phyloP scores from a whole-genome alignment of 2,888 invertebrate genomes.

The Tinea pellionella region DNA sequence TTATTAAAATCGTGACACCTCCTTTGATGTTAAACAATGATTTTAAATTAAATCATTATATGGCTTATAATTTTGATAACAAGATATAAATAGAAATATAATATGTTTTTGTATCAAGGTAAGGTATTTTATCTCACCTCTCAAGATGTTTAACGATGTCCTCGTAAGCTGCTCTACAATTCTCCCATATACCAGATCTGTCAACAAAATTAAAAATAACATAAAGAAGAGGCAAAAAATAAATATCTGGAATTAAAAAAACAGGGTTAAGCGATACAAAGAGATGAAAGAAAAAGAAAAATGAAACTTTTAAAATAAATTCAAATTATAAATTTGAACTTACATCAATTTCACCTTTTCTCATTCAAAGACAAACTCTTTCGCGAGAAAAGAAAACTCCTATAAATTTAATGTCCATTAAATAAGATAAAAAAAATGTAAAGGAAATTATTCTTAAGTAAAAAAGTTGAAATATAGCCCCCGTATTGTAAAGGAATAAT shows the following conservation, averaged over 20 bases:
- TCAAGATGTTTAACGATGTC: conserved; percentile 95
- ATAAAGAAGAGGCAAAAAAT: conserved; percentile 36
- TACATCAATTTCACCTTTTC: conserved; percentile 12
- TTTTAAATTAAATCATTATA: not conserved
- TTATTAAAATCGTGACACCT: conserved; percentile 14
- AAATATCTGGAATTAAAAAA: conserved; percentile 32
- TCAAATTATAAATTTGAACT: conserved; percentile 8
- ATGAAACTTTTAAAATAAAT: conserved; percentile 17
- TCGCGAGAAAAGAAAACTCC: conserved; percentile 5
- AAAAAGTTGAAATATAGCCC: conserved; percentile 51
- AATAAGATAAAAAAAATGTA: conserved; percentile 29
- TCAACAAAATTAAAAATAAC: conserved; percentile 40
- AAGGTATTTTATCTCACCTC: conserved; percentile 74
- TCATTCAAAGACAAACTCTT: conserved; percentile 11
- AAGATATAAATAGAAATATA: not conserved
- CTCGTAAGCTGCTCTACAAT: conserved; percentile 94
- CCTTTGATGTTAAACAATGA: not conserved
- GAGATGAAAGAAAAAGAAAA: conserved; percentile 22
- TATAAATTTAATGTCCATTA: conserved; percentile 16
- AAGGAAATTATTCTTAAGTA: conserved; percentile 29
- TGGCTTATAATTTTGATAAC: not conserved
- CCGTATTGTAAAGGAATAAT: conserved; percentile 62
- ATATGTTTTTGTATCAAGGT: not conserved
- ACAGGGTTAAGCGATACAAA: conserved; percentile 22
- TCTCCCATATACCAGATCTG: conserved; percentile 93